These are phyloP conservation scores for Erpetoichthys calabaricus DNA, from an alignment of 2,797 vertebrate genomes.

Conservation along the genomic window DNA sequence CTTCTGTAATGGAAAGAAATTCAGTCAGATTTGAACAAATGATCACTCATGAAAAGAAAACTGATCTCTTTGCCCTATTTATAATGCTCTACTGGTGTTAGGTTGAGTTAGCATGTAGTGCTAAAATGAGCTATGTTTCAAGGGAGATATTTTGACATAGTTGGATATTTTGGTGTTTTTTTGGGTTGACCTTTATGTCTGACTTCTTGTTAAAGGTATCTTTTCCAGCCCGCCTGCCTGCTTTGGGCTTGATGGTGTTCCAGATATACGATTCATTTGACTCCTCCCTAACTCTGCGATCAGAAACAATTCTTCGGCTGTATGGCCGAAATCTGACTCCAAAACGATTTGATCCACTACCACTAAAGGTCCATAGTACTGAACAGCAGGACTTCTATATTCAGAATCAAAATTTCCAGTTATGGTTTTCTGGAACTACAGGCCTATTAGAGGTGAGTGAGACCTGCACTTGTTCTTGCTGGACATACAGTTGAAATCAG, in stretches of 20 bases:
- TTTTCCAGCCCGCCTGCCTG: conserved; percentile 67
- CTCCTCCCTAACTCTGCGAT: conserved; percentile 46
- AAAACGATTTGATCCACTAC: conserved; percentile 45
- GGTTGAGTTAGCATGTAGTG: too few relatives aligned
- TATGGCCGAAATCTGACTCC: conserved; percentile 38
- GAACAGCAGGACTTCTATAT: conserved; percentile 65
- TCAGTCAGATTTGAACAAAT: not conserved
- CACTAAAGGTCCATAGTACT: conserved; percentile 50
- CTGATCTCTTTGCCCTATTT: too few relatives aligned
- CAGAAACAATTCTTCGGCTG: conserved; percentile 65
- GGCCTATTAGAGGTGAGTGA: conserved; percentile 73
- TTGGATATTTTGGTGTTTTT: too few relatives aligned
- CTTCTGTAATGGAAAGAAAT: not conserved
- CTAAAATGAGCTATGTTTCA: too few relatives aligned
- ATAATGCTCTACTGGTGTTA: too few relatives aligned
- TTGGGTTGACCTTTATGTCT: too few relatives aligned
- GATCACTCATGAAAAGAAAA: too few relatives aligned
- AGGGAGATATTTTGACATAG: too few relatives aligned
- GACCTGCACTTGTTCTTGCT: not conserved
- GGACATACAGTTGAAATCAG: not conserved
- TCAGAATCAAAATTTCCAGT: conserved; percentile 69
- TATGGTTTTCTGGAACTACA: conserved; percentile 76
- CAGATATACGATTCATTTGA: conserved; percentile 66
- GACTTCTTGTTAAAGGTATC: conserved; percentile 53
- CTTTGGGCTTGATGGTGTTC: conserved; percentile 71